Base-by-base conservation (phyloP, 2,113 vertebrate species). In the Parus major region DNA sequence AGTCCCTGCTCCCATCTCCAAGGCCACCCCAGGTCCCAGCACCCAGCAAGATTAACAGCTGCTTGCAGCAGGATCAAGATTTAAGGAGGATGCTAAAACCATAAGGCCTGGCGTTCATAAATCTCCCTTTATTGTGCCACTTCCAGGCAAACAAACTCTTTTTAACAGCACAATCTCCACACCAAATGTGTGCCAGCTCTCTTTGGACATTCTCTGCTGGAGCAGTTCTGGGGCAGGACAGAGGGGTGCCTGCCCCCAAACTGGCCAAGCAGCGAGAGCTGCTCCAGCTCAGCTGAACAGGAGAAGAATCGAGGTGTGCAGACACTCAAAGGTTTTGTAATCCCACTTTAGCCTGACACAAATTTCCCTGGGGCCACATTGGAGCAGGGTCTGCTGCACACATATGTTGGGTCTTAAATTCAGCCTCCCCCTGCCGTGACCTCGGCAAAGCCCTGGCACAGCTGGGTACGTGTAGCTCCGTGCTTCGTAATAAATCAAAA, bases 381-480 rank as follows among this genome's bases (percentile, higher is more conserved):
- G 0, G 33, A 49, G 52, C 78, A 8, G 35, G 68, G 31, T 66
- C 52, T 83, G 57, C 36, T 22, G 77, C 68, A 50, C 36, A 39
- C 33, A 2, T 23, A 21, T 23, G 68, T 14, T n/a, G 53, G 66
- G 56, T 70, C 55, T 60, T 46, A 70, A 79, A 64, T 76, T 42
- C 68, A 80, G 68, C 63, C 49, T 88, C 31, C 5, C n/a, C 42
- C 55, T 1, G 24, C 42, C 0, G 1, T 0, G 2, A 50, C 15
- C 73, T 28, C 2, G 0, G 57, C 55, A 64, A 28, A 86, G 60
- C 76, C 46, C 19, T 0, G 1, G 18, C 55, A 9, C 4, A 2
- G 59, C 1, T 33, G 36, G 56, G 42, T 8, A 2, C 0, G 0
- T 42, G 57, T 0, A 83, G n/a, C 42, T 83, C 72, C 52, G 18